phyloP scores from a whole-genome alignment of 2,888 invertebrate species.

The Cosmia trapezina region DNA sequence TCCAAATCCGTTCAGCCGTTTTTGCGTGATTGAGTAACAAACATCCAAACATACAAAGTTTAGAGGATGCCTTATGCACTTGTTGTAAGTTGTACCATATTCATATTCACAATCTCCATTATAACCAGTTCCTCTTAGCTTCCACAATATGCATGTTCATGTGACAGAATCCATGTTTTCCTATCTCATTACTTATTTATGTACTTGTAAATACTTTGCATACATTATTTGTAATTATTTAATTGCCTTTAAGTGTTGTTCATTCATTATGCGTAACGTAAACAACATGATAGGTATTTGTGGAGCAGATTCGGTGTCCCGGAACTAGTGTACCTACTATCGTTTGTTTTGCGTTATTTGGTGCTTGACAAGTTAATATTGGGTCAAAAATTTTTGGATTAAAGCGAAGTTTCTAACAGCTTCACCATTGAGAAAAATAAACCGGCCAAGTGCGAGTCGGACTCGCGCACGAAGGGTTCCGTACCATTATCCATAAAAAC shows the following conservation, averaged over 20 bases:
- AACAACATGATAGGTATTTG: slow-evolving; percentile 45
- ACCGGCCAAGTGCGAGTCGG: no score
- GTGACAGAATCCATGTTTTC: slow-evolving; percentile 60
- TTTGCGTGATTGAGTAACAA: no score
- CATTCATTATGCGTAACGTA: slow-evolving; percentile 57
- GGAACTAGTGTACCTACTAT: neutral
- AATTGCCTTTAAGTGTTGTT: slow-evolving; percentile 51
- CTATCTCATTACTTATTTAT: slow-evolving; percentile 64
- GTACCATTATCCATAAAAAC: no score
- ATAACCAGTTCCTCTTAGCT: slow-evolving; percentile 44
- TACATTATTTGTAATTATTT: slow-evolving; percentile 62
- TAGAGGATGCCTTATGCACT: neutral
- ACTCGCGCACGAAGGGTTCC: no score
- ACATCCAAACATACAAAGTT: no score
- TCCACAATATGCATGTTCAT: slow-evolving; percentile 38
- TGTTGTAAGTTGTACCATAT: slow-evolving; percentile 2
- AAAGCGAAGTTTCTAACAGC: no score
- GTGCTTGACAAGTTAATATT: no score
- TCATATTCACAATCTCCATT: slow-evolving; percentile 20
- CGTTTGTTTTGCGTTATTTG: no score
- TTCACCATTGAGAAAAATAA: no score
- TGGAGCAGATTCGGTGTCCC: slow-evolving; percentile 16
- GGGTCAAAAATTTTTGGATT: no score
- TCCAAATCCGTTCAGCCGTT: no score
- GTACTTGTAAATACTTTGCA: slow-evolving; percentile 47